Evolutionary conservation across 2,797 vertebrate species (phyloP).

Genomic region (Macroramphosus scolopax): DNA sequence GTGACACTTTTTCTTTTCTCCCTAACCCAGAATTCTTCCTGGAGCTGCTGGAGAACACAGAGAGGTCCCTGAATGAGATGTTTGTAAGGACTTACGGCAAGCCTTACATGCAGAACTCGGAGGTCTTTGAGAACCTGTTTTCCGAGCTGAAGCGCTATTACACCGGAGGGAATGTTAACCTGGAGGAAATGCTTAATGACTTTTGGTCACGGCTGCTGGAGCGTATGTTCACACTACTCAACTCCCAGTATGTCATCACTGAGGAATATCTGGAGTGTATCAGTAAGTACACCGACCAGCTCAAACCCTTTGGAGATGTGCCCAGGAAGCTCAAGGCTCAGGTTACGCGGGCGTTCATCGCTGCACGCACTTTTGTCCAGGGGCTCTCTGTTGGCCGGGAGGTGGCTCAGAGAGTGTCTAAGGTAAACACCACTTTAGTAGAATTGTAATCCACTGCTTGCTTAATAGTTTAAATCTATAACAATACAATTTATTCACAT

Average conservation of each 20-base stretch:
- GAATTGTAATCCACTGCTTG: no score
- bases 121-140: slow-evolving; percentile 96
- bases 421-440: slow-evolving; percentile 85
- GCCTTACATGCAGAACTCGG: slow-evolving; percentile 95
- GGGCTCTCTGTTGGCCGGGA: slow-evolving; percentile 94
- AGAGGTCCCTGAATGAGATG: slow-evolving; percentile 93
- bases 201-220: slow-evolving; percentile 97
- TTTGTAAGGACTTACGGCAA: slow-evolving; percentile 93
- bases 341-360: slow-evolving; percentile 92
- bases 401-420: slow-evolving; percentile 92
- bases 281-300: slow-evolving; percentile 95
- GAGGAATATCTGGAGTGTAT: slow-evolving; percentile 98
- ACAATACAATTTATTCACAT: no score
- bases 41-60: slow-evolving; percentile 92
- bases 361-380: slow-evolving; percentile 95
- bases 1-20: slow-evolving; percentile 20
- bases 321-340: slow-evolving; percentile 95
- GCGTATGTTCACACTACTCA: slow-evolving; percentile 97
- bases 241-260: slow-evolving; percentile 93
- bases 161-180: slow-evolving; percentile 92
- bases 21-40: slow-evolving; percentile 87
- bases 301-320: slow-evolving; percentile 96
- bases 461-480: no score
- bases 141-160: slow-evolving; percentile 93
- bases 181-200: slow-evolving; percentile 97